Base-by-base conservation (phyloP, 2,113 vertebrate species). In the Castor canadensis region DNA sequence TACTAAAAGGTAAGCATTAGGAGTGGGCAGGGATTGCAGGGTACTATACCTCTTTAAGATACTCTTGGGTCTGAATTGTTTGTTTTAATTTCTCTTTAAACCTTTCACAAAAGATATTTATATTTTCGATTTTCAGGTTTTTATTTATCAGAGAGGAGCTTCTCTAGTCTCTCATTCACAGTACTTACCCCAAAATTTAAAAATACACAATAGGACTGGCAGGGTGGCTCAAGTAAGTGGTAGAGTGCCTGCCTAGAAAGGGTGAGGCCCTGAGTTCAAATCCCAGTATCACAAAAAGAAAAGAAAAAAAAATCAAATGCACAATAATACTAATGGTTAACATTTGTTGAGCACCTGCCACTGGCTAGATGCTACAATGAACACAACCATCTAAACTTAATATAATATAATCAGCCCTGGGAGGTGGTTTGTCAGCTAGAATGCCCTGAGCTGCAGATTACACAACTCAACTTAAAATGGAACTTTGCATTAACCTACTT, bases 131-230 rank as follows among this genome's bases (percentile, higher is more conserved):
- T 92, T 82, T 76, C 67, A 67, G 45, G 58, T 67, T 77, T 81
- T 71, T 2, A 0, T 81, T 77, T 71, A 69, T 87, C 62, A 69
- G 66, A 86, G 56, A 85, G 32, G 67, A 45, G 8, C 26, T 17
- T 85, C 45, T 95, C 45, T 67, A 38, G 71, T 91, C 22, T 77
- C 52, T 84, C 32, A 80, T 95, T 93, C 35, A 35, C 17, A 56
- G 19, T 8, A 47, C 49, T 30, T 38, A 56, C 28, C 20, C 47
- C 45, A 64, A 81, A 81, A 81, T 66, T 62, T n/a, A n/a, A n/a
- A n/a, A n/a, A n/a, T n/a, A n/a, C n/a, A n/a, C n/a, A n/a, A n/a
- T n/a, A n/a, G n/a, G n/a, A n/a, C n/a, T n/a, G n/a, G n/a, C n/a
- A n/a, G n/a, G n/a, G n/a, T n/a, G n/a, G n/a, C n/a, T n/a, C n/a